Evolutionary conservation across 2,797 vertebrate species (phyloP), one percentile per base, ranked within the genome.

Genomic region (Melanotaenia parkinsoni): DNA sequence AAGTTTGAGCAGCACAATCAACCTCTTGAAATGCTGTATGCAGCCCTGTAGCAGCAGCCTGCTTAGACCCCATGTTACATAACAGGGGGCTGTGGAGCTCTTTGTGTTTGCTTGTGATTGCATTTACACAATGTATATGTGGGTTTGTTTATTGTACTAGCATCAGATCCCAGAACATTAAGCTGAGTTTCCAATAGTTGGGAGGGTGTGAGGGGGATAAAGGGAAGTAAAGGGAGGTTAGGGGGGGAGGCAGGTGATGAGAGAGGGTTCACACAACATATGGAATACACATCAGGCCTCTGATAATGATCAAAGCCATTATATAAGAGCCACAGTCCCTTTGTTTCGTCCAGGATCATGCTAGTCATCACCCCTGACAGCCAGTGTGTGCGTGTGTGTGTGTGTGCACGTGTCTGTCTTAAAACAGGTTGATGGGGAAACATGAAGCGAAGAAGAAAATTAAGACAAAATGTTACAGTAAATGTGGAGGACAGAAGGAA

Each of bases 251-350:
- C 4, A 74, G 64, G 54, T 35, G 82, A 57, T 37, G 72, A 37
- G 68, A 72, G 76, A 26, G 81, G 76, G 60, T 85, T 91, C 75
- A 83, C 70, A 70, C 80, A 81, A 79, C 88, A 90, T 93, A 91
- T 92, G 92, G 80, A 82, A 90, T 83, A 89, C 74, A 80, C 86
- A 91, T 94, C 77, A 85, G 35, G 57, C 50, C 58, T 22, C 80
- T 75, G 91, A 93, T 94, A 91, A 91, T 63, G 57, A 94, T 93
- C 91, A 85, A 73, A 82, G 74, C 72, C 33, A 88, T 95, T 90
- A 93, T 77, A 76, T 81, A 91, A 94, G 86, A 71, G 65, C 66
- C 82, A 84, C 75, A 86, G 83, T 80, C 83, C 77, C 87, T 88
- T 89, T 89, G 82, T 91, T 91, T 89, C 89, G 89, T 90, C 88